Evolutionary conservation across 1,140 invertebrate species (phyloP), one percentile per base, ranked within the genome.

Genomic region (Cataglyphis hispanica): DNA sequence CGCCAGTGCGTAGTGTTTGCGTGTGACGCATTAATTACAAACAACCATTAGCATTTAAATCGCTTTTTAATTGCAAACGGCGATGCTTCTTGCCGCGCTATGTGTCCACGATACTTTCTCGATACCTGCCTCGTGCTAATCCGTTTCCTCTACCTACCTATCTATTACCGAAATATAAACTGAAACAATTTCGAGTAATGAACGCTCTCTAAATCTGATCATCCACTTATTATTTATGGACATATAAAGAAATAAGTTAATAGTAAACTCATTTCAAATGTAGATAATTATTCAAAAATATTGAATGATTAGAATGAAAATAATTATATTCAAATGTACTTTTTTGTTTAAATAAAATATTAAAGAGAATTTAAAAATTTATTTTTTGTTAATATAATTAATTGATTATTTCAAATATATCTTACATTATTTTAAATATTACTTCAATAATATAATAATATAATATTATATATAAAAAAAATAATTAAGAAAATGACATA

Each of bases 1-100:
- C 77, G 72, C 53, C 67, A 60, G 50, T 67, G 77, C 43, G 77
- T 70, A 53, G 64, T 85, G 80, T 77, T 90, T 80, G 87, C 63
- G 69, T 87, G 91, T 89, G 89, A 91, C 86, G 84, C 84, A 89
- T 90, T 91, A 91, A 92, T 92, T 91, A 92, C 88, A 56, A 80
- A 74, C 72, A 50, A 86, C 70, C 86, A 93, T 93, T 93, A 92
- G 90, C 92, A 92, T 92, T 91, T 91, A 91, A 92, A 92, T 92
- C 87, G 90, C 80, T 92, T 91, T 92, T 91, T 92, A 91, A 92
- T 92, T 92, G 84, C 90, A 87, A 92, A 90, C 87, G 75, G 31
- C 69, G 83, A 77, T 81, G 75, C 74, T 61, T 61, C 63, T 67
- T 69, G 76, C 76, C 76, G 60, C 22, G 50, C 19, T 75, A 25